A percentile compares a stretch with the other conserved stretches of the same genome.
These are phyloP conservation scores for Oryzias javanicus DNA, from an alignment of 2,113 vertebrate species.

Conservation along the genomic window DNA sequence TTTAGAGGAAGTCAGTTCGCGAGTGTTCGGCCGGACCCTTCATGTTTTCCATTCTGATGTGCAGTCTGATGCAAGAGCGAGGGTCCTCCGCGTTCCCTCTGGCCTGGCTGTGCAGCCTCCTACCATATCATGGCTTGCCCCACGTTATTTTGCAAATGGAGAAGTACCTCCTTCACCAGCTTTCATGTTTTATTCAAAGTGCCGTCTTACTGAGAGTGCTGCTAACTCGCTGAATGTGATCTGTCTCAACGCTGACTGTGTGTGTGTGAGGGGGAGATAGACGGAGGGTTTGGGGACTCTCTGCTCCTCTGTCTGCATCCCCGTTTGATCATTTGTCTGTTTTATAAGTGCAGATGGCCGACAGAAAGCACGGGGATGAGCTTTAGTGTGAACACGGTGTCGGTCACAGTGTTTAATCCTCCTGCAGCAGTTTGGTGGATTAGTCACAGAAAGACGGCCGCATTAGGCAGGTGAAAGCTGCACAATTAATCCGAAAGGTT, in stretches of 20 bases:
- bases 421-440: conserved; percentile 47
- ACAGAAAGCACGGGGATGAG: conserved; percentile 12
- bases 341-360: conserved; percentile 12
- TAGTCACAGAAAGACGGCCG: conserved; percentile 49
- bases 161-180: conserved; percentile 52
- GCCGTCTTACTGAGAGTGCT: conserved; percentile 58
- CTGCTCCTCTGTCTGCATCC: conserved; percentile 9
- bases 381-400: conserved; percentile 51
- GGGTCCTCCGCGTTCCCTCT: conserved; percentile 35
- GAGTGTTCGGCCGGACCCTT: conserved; percentile 44
- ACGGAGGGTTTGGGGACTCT: background rate
- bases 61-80: conserved; percentile 44
- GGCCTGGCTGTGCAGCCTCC: conserved; percentile 54
- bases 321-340: conserved; percentile 39
- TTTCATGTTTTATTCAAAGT: conserved; percentile 75
- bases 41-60: conserved; percentile 50
- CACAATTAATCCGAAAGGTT: conserved; percentile 52
- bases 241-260: conserved; percentile 36
- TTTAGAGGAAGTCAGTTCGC: conserved; percentile 30
- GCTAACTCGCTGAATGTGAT: conserved; percentile 65
- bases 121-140: conserved; percentile 65
- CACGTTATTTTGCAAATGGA: conserved; percentile 47
- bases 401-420: conserved; percentile 53
- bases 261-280: background rate
- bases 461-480: conserved; percentile 48